Base-by-base conservation (phyloP, 2,888 invertebrate genomes). In the Xylota segnis region DNA sequence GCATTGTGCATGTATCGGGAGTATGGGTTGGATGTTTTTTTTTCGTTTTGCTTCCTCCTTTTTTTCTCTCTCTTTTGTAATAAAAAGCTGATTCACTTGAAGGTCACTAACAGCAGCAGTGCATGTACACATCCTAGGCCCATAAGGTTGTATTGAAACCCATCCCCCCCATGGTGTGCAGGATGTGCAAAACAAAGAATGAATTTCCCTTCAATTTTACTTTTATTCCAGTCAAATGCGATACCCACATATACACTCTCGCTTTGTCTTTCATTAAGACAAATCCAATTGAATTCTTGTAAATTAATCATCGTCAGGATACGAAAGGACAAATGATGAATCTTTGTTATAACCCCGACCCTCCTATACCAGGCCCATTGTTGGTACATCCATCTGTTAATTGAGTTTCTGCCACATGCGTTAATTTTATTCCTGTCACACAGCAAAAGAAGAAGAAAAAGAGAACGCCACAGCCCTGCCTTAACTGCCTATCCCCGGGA, bases 371-470 rank as follows among this genome's bases (percentile, higher is more conserved):
- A 1, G 3, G 23, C 23, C 23, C 50, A 2, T 18, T 4, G 7
- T 14, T n/a, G 0, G 14, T 27, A 18, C 52, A 34, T 61, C 50
- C 70, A 56, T 56, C 61, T 68, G 61, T 68, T 84, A 79, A 84
- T 84, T 79, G 34, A 58, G 37, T 75, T 78, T 70, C 23, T 54
- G 47, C 65, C 59, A 78, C 50, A 83, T 78, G 70, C 63, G 47
- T 68, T 83, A 74, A 83, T 78, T 50, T 65, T n/a, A 66, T 83
- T 77, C 65, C 29, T 66, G 83, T 76, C 74, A 83, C 61, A 70
- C 40, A 77, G 23, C 43, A 32, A 10, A 6, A 58, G 14, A 43
- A 43, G 70, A 18, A 61, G 43, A 29, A 45, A 66, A 37, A 52
- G 5, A 14, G 23, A 63, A 16, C 12, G 5, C n/a, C 40, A 32